A percentile compares a stretch with the other conserved stretches of the same genome.
Conservation (phyloP, 2,888 invertebrate species). For the Gisinianus flammeolus region DNA sequence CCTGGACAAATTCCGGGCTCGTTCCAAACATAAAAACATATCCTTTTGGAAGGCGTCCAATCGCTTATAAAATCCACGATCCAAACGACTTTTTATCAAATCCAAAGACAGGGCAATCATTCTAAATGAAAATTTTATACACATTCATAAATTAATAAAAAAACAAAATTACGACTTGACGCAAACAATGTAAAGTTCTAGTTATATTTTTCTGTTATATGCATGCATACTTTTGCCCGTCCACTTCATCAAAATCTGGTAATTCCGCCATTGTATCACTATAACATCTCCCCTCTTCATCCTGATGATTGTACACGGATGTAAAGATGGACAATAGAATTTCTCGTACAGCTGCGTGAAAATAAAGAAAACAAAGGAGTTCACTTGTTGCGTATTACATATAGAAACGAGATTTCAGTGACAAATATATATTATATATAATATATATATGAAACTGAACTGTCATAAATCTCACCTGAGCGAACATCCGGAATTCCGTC, state of each 20-base stretch:
- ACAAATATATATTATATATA: too few relatives aligned
- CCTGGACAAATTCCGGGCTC: constrained; percentile 82
- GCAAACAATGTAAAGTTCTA: neutral
- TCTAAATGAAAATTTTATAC: constrained; percentile 63
- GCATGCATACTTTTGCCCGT: constrained; percentile 69
- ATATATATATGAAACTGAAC: too few relatives aligned
- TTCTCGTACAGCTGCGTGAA: constrained; percentile 90
- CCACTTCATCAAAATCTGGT: constrained; percentile 82
- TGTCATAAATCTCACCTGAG: too few relatives aligned
- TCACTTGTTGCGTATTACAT: too few relatives aligned
- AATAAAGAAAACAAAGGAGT: too few relatives aligned
- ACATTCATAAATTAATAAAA: neutral
- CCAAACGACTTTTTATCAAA: constrained; percentile 88
- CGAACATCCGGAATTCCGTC: constrained; percentile 89
- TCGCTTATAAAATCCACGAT: constrained; percentile 88
- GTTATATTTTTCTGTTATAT: neutral
- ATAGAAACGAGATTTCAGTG: too few relatives aligned
- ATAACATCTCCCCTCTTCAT: constrained; percentile 94
- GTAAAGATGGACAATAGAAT: constrained; percentile 89
- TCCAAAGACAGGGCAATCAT: constrained; percentile 86
- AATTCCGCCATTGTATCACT: constrained; percentile 95
- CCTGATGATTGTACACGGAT: constrained; percentile 93
- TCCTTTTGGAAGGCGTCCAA: constrained; percentile 96
- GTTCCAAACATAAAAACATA: constrained; percentile 89
- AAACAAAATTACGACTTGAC: neutral